These are phyloP conservation scores for Aporophyla lueneburgensis DNA, from an alignment of 2,888 invertebrate genomes.

Conservation along the genomic window DNA sequence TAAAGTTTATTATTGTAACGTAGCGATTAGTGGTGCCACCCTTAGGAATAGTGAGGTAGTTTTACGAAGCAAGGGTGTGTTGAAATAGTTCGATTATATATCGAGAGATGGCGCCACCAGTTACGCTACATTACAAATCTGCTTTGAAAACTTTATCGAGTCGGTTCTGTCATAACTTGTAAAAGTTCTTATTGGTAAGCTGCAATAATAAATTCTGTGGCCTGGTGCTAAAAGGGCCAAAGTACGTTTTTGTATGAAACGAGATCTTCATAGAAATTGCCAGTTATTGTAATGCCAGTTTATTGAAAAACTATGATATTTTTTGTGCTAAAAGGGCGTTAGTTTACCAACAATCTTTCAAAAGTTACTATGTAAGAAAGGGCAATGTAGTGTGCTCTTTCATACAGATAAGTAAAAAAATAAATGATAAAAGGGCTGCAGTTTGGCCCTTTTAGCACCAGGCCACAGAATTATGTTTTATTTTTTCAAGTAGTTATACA, in stretches of 20 bases:
- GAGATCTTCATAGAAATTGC: too few species aligned
- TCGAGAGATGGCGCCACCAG: slow-evolving; percentile 64
- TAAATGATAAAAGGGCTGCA: too few species aligned
- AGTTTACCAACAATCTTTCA: too few species aligned
- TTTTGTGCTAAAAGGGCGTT: too few species aligned
- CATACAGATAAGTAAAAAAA: too few species aligned
- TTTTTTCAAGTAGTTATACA: not conserved
- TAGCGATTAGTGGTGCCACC: slow-evolving; percentile 50
- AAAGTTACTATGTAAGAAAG: too few species aligned
- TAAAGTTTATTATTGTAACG: slow-evolving; percentile 6
- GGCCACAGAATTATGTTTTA: not conserved
- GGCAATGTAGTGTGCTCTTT: too few species aligned
- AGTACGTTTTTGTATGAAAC: too few species aligned
- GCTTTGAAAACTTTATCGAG: not conserved
- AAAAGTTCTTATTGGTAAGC: not conserved
- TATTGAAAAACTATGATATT: too few species aligned
- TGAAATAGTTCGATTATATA: slow-evolving; percentile 2
- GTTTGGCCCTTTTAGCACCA: too few species aligned
- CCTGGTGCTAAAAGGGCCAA: too few species aligned
- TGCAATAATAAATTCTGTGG: not conserved
- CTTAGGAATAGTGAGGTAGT: slow-evolving; percentile 14
- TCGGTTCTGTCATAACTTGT: slow-evolving; percentile 1
- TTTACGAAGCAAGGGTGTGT: slow-evolving; percentile 19
- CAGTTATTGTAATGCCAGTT: too few species aligned
- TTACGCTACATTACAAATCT: not conserved